Evolutionary conservation across 2,113 vertebrate species (phyloP), one percentile per base, ranked within the genome.

Genomic region (Channa argus): DNA sequence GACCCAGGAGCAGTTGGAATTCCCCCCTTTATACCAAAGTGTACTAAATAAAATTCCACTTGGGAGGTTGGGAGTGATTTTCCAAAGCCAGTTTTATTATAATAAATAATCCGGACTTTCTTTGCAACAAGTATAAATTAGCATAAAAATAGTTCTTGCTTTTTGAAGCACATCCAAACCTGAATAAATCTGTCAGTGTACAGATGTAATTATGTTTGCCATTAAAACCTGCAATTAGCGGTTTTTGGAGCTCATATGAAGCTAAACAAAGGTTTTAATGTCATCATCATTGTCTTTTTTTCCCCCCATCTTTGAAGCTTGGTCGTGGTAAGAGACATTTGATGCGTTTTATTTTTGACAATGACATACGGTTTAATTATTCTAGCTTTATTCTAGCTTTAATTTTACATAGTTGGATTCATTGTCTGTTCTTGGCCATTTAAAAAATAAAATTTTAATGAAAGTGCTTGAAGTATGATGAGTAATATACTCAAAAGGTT

Each of bases 181-280:
- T n/a, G n/a, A 47, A 13, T 12, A 33, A 65, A 71, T 44, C 14
- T 3, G 1, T 37, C 10, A n/a, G 41, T 24, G 41, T 24, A 63
- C 63, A 74, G 11, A 41, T 47, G 37, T 47, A 49, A 11, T 15
- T 45, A 61, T 15, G 34, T 36, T 24, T 10, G 13, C 9, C 34
- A 13, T 49, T 55, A 71, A 24, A 24, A 55, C 43, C 62, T 45
- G 37, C 11, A 82, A 71, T 71, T 71, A 72, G 9, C 1, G 50
- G 62, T 43, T 82, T 24, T 34, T 55, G n/a, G n/a, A 33, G 38
- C 24, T 38, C 38, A 73, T 24, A n/a, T 24, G 37, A 36, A 9
- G 41, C 61, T 15, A 61, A 76, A 61, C 43, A 71, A 56, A 56
- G 55, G 44, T 33, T 59, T 24, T 41, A 33, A 47, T n/a, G 63